Evolutionary conservation across 2,113 vertebrate species (phyloP).

Genomic region (Riparia riparia): DNA sequence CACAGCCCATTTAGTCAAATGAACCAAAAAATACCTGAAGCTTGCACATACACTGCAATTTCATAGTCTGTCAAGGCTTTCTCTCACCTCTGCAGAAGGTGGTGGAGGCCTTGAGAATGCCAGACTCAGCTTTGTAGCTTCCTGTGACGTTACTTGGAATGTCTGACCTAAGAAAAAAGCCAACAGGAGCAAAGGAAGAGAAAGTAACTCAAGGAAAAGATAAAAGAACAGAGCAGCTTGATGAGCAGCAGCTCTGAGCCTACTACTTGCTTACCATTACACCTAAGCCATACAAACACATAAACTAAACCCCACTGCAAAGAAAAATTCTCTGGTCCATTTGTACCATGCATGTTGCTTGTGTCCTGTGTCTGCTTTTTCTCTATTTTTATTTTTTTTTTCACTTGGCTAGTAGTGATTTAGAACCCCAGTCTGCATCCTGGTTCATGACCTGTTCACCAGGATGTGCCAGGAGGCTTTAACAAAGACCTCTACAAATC

Average conservation of each 20-base stretch:
- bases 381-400: neutral
- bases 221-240: neutral
- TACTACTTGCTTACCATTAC: neutral
- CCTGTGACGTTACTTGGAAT: constrained; percentile 81
- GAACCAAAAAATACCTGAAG: neutral
- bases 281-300: neutral
- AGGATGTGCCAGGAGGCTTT: neutral
- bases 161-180: constrained; percentile 77
- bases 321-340: rapidly evolving
- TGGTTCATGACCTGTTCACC: neutral
- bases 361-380: rapidly evolving
- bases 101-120: constrained; percentile 82
- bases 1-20: neutral
- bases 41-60: neutral
- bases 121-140: constrained; percentile 89
- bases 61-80: neutral
- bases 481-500: neutral
- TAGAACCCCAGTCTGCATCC: neutral
- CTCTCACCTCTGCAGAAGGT: constrained; percentile 83
- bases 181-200: neutral
- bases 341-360: rapidly evolving
- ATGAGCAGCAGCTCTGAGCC: neutral
- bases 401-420: rapidly evolving
- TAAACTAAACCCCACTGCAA: neutral
- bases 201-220: neutral